Evolutionary conservation across 2,888 invertebrate genomes (phyloP).

Genomic region (Lacanobia oleracea): DNA sequence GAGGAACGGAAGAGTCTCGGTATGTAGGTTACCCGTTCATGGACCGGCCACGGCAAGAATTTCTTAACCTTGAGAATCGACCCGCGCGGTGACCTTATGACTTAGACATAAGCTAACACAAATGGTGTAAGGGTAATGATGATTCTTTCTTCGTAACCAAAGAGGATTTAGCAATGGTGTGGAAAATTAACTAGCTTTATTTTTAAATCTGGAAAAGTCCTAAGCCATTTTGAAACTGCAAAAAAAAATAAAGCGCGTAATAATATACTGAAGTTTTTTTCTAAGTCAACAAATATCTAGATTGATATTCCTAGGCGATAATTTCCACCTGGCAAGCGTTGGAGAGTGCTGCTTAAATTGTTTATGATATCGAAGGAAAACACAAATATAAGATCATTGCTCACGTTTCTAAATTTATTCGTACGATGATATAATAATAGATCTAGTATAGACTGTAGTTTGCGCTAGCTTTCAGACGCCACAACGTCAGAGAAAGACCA

Average conservation of each 20-base stretch:
- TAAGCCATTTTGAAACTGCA: too few relatives aligned
- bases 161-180: too few relatives aligned
- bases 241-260: neutral
- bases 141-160: neutral
- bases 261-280: neutral
- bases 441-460: slow-evolving; percentile 23
- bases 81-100: too few relatives aligned
- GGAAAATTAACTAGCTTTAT: too few relatives aligned
- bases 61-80: neutral
- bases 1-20: neutral
- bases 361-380: slow-evolving; percentile 40
- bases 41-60: neutral
- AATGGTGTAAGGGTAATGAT: neutral
- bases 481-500: neutral
- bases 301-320: slow-evolving; percentile 2
- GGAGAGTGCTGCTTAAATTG: slow-evolving; percentile 13
- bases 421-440: slow-evolving; percentile 36
- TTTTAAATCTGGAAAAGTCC: too few relatives aligned
- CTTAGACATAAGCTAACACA: too few relatives aligned
- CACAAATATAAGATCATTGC: slow-evolving; percentile 35
- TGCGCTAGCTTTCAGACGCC: slow-evolving; percentile 24
- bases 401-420: slow-evolving; percentile 40
- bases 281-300: neutral
- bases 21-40: neutral
- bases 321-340: slow-evolving; percentile 26